Percentiles rank a stretch among this genome's conserved stretches.
Evolutionary conservation across 2,888 invertebrate genomes (phyloP).

Genomic region (Tinea trinotella): DNA sequence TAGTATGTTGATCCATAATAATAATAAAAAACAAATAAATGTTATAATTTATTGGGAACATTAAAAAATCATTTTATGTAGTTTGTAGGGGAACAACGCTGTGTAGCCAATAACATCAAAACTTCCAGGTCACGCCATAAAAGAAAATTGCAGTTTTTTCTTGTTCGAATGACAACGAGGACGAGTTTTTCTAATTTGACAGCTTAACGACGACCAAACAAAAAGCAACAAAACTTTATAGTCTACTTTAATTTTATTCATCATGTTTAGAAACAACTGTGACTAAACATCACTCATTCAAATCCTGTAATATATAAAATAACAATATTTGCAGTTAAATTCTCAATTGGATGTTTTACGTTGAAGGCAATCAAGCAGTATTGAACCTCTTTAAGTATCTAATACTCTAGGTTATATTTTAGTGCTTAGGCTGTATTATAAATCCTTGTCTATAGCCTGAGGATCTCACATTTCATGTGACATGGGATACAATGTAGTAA

Average conservation of each 20-base stretch:
- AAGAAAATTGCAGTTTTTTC: conserved; percentile 51
- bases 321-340: too few relatives aligned
- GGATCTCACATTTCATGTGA: conserved; percentile 60
- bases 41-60: too few relatives aligned
- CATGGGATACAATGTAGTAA: conserved; percentile 63
- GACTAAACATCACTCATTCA: too few relatives aligned
- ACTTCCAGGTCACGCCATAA: conserved; percentile 48
- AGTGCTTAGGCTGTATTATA: conserved; percentile 49
- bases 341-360: too few relatives aligned
- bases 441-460: conserved; percentile 53
- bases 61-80: conserved; percentile 1
- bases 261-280: too few relatives aligned
- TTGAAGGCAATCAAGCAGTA: too few relatives aligned
- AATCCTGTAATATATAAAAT: too few relatives aligned
- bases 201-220: conserved; percentile 34
- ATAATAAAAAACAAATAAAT: too few relatives aligned
- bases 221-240: conserved; percentile 6
- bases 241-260: conserved; percentile 5
- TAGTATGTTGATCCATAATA: too few relatives aligned
- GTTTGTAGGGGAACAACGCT: conserved; percentile 24
- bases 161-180: conserved; percentile 43
- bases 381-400: too few relatives aligned
- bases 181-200: conserved; percentile 51
- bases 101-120: conserved; percentile 38
- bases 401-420: neutral